Evolutionary conservation across 2,797 vertebrate species (phyloP).

Genomic region (Pogonophryne albipinna): DNA sequence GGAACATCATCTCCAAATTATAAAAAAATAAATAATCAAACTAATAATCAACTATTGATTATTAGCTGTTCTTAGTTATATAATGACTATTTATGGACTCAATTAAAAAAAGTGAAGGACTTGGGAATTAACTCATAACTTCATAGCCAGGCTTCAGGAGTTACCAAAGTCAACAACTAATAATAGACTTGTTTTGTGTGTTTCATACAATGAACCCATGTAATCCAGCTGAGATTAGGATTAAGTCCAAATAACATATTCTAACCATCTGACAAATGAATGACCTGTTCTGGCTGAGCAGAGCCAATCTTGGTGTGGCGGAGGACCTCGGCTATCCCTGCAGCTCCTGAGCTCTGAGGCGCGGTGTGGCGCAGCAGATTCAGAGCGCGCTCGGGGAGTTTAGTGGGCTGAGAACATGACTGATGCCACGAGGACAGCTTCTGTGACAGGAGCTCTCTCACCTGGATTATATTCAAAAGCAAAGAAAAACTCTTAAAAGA

Average conservation of each 20-base stretch:
- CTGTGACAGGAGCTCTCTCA: slow-evolving; percentile 88
- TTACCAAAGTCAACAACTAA: background rate
- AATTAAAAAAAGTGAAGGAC: background rate
- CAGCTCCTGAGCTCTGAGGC: slow-evolving; percentile 81
- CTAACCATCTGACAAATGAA: background rate
- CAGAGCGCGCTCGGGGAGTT: slow-evolving; percentile 87
- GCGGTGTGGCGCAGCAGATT: slow-evolving; percentile 88
- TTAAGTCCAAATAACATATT: background rate
- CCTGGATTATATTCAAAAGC: slow-evolving; percentile 71
- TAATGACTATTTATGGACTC: background rate
- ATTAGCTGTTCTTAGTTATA: background rate
- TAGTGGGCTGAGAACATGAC: slow-evolving; percentile 88
- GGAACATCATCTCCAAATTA: background rate
- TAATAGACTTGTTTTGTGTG: background rate
- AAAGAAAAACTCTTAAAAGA: background rate
- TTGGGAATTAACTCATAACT: background rate
- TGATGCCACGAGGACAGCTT: slow-evolving; percentile 89
- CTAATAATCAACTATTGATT: too few species aligned
- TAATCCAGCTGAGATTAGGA: background rate
- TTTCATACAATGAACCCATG: slow-evolving; percentile 6
- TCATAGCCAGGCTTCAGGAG: background rate
- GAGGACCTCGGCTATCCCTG: slow-evolving; percentile 85
- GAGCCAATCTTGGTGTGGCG: slow-evolving; percentile 83
- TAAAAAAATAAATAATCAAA: background rate
- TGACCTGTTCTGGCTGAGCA: slow-evolving; percentile 80